Evolutionary conservation across 2,797 vertebrate species (phyloP), one percentile per base, ranked within the genome.

Genomic region (Enteromius radiatus): DNA sequence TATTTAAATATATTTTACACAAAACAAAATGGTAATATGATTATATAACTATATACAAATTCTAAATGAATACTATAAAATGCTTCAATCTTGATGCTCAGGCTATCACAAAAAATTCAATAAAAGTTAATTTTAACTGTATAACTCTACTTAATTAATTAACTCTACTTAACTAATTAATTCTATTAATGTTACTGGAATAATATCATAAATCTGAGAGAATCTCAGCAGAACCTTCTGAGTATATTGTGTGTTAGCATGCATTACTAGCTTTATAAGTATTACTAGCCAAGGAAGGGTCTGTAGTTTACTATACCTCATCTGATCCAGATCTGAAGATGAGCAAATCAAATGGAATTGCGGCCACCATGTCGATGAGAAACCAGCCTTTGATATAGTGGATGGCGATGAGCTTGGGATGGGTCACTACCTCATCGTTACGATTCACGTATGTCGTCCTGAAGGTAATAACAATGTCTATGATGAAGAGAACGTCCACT

Each of bases 341-440:
- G 69, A 99, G 96, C 82, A 99, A 94, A 91, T 99, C 98, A 0
- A 99, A 99, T 5, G 98, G 98, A 78, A 98, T 94, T 54, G 98
- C 98, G 0, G 98, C 97, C 2, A 99, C 96, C 93, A 99, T 95
- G 92, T 99, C 98, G 0, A 99, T 98, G 79, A 96, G 94, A 91
- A 99, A 99, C 98, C 98, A 99, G 78, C 97, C 96, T 91, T 97
- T 98, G 90, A 99, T 96, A 89, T 99, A 99, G 80, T 99, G 97
- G 81, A 97, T 92, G 36, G 97, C 97, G 0, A 99, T 99, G 84
- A 92, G 95, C 85, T 93, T 92, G 0, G 98, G 97, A 89, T 97
- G 96, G 41, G 96, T 98, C 81, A 99, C 95, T 90, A 99, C 97
- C 90, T 99, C 97, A 0, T 99, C 97, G 0, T 97, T 97, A 61